Conservation (phyloP, 2,113 vertebrate species). For the Ictalurus punctatus region DNA sequence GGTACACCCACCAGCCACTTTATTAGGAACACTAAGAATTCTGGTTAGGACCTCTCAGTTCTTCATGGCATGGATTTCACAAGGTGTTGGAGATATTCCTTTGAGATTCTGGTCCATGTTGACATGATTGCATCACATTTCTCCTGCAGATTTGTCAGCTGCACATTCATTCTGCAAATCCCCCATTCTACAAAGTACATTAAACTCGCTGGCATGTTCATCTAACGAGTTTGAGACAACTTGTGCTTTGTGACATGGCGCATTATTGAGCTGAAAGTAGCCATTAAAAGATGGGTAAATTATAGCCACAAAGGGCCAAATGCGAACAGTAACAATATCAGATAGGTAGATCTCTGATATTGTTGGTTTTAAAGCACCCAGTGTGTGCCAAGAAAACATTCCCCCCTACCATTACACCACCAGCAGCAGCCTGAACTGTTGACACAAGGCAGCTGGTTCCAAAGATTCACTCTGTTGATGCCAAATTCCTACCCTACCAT, state of each 20-base stretch:
- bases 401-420: neutral
- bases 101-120: neutral
- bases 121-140: neutral
- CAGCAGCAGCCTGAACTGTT: neutral
- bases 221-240: neutral
- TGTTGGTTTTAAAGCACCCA: neutral
- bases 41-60: neutral
- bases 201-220: neutral
- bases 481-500: conserved; percentile 15
- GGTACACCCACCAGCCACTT: neutral
- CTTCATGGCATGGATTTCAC: neutral
- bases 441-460: conserved; percentile 6
- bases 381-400: neutral
- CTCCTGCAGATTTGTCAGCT: neutral
- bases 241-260: neutral
- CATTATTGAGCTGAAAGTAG: neutral
- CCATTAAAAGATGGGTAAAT: neutral
- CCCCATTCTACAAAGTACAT: neutral
- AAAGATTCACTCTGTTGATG: neutral
- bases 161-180: neutral
- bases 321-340: neutral
- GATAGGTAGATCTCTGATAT: neutral
- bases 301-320: neutral
- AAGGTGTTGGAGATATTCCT: neutral
- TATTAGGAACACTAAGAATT: neutral